Conservation (phyloP, 1,140 invertebrate genomes). For the Temnothorax curvispinosus region DNA sequence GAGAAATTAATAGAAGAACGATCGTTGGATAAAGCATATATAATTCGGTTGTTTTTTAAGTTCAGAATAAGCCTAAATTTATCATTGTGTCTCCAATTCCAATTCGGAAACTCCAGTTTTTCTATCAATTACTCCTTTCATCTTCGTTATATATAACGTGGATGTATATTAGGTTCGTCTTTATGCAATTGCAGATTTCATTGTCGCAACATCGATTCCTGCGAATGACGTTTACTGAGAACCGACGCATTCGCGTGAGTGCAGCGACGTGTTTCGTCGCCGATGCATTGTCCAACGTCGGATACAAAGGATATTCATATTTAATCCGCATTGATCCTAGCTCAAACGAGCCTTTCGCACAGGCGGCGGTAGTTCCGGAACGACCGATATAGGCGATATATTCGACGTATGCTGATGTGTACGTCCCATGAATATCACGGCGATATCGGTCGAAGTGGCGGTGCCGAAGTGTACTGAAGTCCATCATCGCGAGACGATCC, state of each 20-base stretch:
- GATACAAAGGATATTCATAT: constrained; percentile 30
- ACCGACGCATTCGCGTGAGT: background rate
- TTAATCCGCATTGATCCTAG: constrained; percentile 45
- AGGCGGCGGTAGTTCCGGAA: background rate
- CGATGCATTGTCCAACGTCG: background rate
- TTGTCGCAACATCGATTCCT: background rate
- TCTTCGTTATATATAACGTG: background rate
- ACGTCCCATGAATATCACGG: background rate
- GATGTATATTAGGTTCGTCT: background rate
- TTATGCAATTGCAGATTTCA: background rate
- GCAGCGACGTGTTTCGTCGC: background rate
- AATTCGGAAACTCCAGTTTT: no score
- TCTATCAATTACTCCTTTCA: no score
- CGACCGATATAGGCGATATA: background rate
- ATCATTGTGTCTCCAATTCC: no score
- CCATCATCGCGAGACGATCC: background rate
- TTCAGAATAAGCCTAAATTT: no score
- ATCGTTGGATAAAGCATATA: background rate
- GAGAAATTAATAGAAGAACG: background rate
- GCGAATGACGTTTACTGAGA: background rate
- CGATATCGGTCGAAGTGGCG: background rate
- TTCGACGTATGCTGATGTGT: background rate
- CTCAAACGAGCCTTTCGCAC: background rate
- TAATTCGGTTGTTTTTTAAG: no score
- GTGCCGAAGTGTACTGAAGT: background rate